Evolutionary conservation across 2,113 vertebrate species (phyloP).

Genomic region (Ageneiosus marmoratus): DNA sequence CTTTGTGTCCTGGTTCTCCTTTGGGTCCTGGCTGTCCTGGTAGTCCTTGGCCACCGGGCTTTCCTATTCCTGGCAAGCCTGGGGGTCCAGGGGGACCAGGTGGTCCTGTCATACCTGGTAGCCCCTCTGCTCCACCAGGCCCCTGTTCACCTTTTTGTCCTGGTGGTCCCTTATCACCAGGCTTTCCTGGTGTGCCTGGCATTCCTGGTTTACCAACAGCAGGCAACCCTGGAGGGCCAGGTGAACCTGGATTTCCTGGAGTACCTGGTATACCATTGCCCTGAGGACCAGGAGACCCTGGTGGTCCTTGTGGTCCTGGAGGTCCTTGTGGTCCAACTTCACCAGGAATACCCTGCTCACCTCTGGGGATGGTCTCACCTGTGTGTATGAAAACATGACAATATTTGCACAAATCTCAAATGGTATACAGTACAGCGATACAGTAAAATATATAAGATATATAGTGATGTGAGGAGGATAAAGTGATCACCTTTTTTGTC

Average conservation of each 20-base stretch:
- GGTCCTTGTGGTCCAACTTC: slow-evolving; percentile 81
- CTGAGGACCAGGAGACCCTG: slow-evolving; percentile 83
- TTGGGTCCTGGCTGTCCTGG: slow-evolving; percentile 86
- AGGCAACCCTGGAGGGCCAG: slow-evolving; percentile 76
- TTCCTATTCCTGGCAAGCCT: slow-evolving; percentile 89
- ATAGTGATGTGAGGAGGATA: neutral
- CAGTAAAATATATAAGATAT: neutral
- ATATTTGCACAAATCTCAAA: neutral
- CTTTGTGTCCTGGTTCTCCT: slow-evolving; percentile 91
- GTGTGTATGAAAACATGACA: slow-evolving; percentile 32
- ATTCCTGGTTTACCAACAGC: slow-evolving; percentile 90
- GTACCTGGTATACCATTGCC: slow-evolving; percentile 82
- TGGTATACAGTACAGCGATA: neutral
- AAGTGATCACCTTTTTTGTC: slow-evolving; percentile 84
- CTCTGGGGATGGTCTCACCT: slow-evolving; percentile 82
- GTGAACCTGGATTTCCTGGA: slow-evolving; percentile 83
- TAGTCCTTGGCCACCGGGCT: slow-evolving; percentile 84
- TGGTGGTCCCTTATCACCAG: slow-evolving; percentile 82
- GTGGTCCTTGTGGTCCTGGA: slow-evolving; percentile 75
- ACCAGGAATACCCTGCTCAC: slow-evolving; percentile 84
- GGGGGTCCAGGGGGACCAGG: slow-evolving; percentile 86
- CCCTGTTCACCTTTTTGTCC: slow-evolving; percentile 89
- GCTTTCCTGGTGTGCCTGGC: slow-evolving; percentile 88
- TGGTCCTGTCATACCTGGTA: slow-evolving; percentile 82
- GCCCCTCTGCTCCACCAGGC: slow-evolving; percentile 81